phyloP scores from a whole-genome alignment of 2,888 invertebrate genomes.

The Cataglyphis cursor region DNA sequence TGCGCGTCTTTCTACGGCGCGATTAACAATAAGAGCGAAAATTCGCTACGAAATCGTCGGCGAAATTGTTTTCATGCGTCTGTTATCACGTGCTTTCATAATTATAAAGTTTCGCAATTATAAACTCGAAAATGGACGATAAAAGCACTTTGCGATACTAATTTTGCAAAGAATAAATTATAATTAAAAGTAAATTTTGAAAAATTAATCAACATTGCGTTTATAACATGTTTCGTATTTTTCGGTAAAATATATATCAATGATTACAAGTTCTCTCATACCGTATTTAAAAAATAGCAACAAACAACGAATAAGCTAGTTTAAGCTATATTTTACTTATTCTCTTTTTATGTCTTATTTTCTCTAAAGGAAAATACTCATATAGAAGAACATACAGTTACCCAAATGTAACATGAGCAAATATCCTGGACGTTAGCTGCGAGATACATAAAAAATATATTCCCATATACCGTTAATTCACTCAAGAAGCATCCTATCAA shows the following conservation, averaged over 20 bases:
- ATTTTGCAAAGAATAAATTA: background rate
- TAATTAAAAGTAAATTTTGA: constrained; percentile 2
- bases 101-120: constrained; percentile 21
- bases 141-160: background rate
- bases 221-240: background rate
- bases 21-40: constrained; percentile 46
- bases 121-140: background rate
- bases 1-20: background rate
- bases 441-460: constrained; percentile 10
- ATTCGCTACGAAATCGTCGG: background rate
- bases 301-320: background rate
- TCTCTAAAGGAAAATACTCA: background rate
- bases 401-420: background rate
- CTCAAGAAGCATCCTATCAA: constrained; percentile 23
- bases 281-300: background rate
- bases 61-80: constrained; percentile 26
- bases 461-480: constrained; percentile 5
- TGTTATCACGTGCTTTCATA: background rate
- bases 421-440: background rate
- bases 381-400: background rate
- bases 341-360: background rate
- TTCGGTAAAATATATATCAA: background rate
- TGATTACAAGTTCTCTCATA: background rate
- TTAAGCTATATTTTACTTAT: background rate
- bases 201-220: background rate